Evolutionary conservation across 1,140 invertebrate species (phyloP).

Genomic region (Papilio xuthus): DNA sequence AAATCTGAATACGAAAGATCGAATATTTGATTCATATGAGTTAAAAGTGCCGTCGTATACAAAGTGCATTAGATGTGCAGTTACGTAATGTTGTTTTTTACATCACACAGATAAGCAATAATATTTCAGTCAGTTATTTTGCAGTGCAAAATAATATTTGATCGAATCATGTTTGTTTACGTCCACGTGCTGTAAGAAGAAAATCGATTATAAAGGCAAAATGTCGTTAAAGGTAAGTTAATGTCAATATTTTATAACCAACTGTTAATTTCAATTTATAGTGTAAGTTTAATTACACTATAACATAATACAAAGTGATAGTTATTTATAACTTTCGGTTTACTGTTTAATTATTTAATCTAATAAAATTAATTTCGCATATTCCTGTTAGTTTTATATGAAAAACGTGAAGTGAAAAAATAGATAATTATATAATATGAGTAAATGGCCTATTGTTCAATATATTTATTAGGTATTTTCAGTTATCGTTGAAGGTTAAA

Average conservation of each 20-base stretch:
- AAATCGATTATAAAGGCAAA: slow-evolving; percentile 50
- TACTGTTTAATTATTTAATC: background rate
- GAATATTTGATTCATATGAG: background rate
- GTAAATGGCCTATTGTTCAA: background rate
- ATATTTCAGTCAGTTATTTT: slow-evolving; percentile 41
- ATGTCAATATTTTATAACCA: background rate
- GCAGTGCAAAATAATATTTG: slow-evolving; percentile 50
- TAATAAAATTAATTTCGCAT: background rate
- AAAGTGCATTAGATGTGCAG: background rate
- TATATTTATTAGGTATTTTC: background rate
- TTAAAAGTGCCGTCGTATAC: slow-evolving; percentile 1
- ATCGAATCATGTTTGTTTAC: slow-evolving; percentile 55
- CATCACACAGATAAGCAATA: background rate
- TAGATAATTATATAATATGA: background rate
- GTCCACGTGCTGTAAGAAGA: slow-evolving; percentile 45
- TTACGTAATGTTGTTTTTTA: slow-evolving; percentile 31
- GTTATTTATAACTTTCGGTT: background rate
- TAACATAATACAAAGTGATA: too few relatives aligned
- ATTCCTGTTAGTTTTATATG: background rate
- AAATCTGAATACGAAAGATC: slow-evolving; percentile 42
- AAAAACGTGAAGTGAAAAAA: background rate
- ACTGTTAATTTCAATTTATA: background rate
- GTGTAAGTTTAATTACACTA: background rate
- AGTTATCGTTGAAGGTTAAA: slow-evolving; percentile 8
- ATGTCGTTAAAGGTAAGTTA: slow-evolving; percentile 66